Base-by-base conservation (phyloP, 2,888 invertebrate genomes). In the Eretmocerus hayati region DNA sequence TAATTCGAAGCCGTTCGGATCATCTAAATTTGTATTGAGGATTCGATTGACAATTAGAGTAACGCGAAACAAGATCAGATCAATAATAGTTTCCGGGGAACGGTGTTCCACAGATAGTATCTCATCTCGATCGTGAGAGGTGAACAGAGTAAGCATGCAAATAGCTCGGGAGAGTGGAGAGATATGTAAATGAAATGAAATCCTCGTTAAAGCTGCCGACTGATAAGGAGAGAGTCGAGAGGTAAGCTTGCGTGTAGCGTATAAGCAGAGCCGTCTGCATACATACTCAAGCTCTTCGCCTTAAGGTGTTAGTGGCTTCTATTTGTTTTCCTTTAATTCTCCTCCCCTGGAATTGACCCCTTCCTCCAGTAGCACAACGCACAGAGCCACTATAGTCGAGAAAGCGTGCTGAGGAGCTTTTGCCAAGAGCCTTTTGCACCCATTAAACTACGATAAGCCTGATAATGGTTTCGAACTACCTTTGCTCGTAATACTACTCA, bases 131-230 rank as follows among this genome's bases (percentile, higher is more conserved):
- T 8, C 30, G 13, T 13, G 13, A 30, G 30, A 30, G 8, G 30
- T 9, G n/a, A n/a, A n/a, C n/a, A n/a, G n/a, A n/a, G n/a, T n/a
- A n/a, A n/a, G n/a, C n/a, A n/a, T n/a, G n/a, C n/a, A n/a, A n/a
- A 49, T 46, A 42, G 53, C 21, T 20, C 54, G 52, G 55, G 52
- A 50, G 32, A 41, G 47, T n/a, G 36, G 13, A 30, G 37, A 57
- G 55, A 58, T 58, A 61, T 59, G 59, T 57, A 62, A 62, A 63
- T 60, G 58, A 59, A 62, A 61, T 61, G 58, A 58, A 63, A 61
- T 62, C 58, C 61, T 62, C 58, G 45, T 56, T 57, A 55, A 58
- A 59, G 51, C 59, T 36, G 39, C n/a, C 46, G 35, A 42, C 37
- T 20, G 33, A 33, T 9, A 33, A 16, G 15, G 15, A 33, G 33